Percentiles rank a stretch among this genome's conserved stretches.
Conservation (phyloP, 1,140 invertebrate species). For the Stegodyphus dumicola region DNA sequence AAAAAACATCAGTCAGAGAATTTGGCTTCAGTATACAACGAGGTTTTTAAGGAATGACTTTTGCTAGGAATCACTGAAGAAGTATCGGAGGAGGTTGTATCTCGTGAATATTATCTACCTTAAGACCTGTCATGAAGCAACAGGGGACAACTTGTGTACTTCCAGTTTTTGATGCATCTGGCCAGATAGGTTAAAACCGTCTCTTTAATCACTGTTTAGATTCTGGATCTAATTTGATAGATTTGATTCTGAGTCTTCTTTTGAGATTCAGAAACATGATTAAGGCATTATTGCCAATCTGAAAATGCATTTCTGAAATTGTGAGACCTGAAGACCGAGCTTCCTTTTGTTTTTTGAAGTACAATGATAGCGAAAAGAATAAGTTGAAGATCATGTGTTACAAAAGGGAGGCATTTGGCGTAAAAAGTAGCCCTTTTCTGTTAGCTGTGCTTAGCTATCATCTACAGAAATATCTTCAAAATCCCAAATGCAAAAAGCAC, state of each 20-base stretch:
- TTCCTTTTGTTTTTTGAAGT: constrained; percentile 4
- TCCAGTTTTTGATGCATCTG: constrained; percentile 64
- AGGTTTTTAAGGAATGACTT: not conserved
- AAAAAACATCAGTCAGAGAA: not conserved
- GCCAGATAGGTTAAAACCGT: constrained; percentile 40
- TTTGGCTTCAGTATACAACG: not conserved
- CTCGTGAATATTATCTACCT: not conserved
- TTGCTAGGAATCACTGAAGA: not conserved
- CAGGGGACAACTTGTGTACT: constrained; percentile 61
- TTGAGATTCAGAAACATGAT: not conserved
- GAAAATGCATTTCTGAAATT: constrained; percentile 9
- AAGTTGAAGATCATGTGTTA: not conserved
- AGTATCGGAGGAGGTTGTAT: not conserved
- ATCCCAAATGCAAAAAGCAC: not conserved
- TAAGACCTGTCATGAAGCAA: not conserved
- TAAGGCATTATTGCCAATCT: constrained; percentile 2
- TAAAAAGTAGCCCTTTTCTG: constrained; percentile 15
- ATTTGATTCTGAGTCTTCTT: not conserved
- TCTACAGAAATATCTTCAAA: not conserved
- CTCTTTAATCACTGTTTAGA: constrained; percentile 44
- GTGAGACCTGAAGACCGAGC: not conserved
- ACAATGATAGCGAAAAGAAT: not conserved
- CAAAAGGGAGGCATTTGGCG: not conserved
- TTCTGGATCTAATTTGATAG: constrained; percentile 57
- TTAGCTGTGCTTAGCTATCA: not conserved